Evolutionary conservation across 2,797 vertebrate genomes (phyloP).

Genomic region (Enteromius viviparus): DNA sequence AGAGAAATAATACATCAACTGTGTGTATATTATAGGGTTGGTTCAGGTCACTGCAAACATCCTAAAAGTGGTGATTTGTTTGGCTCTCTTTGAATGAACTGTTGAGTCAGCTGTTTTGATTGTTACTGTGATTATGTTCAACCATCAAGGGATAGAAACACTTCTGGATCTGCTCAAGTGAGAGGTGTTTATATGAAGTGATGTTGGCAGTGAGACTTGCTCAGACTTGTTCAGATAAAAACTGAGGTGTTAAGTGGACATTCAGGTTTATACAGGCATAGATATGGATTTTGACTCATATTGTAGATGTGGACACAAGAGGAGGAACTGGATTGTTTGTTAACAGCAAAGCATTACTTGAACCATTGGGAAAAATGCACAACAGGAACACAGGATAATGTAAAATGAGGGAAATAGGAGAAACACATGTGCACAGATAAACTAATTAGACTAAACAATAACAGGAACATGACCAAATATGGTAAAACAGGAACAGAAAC

Average conservation of each 20-base stretch:
- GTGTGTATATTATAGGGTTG: slow-evolving; percentile 2
- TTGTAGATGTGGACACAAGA: neutral
- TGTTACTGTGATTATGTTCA: neutral
- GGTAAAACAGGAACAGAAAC: too few relatives aligned
- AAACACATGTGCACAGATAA: too few relatives aligned
- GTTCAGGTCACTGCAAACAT: slow-evolving; percentile 7
- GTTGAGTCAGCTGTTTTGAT: slow-evolving; percentile 8
- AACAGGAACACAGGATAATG: too few relatives aligned
- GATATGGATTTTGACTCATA: neutral
- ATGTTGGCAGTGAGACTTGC: neutral
- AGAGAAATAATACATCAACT: slow-evolving; percentile 9
- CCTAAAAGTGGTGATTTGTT: slow-evolving; percentile 4
- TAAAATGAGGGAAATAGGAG: too few relatives aligned
- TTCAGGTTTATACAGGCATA: neutral
- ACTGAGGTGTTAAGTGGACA: neutral
- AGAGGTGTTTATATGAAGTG: neutral
- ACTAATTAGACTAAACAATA: too few relatives aligned
- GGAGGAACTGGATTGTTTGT: neutral
- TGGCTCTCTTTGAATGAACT: neutral
- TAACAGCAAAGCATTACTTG: neutral
- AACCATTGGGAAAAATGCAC: too few relatives aligned
- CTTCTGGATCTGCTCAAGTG: neutral
- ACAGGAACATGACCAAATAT: too few relatives aligned
- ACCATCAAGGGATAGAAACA: neutral
- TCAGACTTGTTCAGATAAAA: neutral